Percentiles rank a stretch among this genome's conserved stretches.
Evolutionary conservation across 2,113 vertebrate genomes (phyloP).

Genomic region (Alaudala cheleensis): DNA sequence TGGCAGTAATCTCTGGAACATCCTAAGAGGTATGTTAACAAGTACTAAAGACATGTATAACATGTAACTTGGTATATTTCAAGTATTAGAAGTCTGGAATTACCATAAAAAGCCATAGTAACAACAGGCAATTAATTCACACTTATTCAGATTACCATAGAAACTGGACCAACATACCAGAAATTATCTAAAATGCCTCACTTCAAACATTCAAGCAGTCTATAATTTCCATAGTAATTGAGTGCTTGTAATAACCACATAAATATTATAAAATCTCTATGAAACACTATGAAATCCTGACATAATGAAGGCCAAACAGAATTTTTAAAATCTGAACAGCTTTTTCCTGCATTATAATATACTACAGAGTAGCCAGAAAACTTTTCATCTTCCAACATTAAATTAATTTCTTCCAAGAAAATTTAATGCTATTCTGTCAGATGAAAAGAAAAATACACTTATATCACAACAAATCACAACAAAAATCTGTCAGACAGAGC

Average conservation of each 20-base stretch:
- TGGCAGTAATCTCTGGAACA: background rate
- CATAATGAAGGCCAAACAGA: background rate
- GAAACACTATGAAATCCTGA: conserved; percentile 5
- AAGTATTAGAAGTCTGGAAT: conserved; percentile 9
- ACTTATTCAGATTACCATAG: conserved; percentile 59
- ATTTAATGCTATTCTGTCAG: background rate
- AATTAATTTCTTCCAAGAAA: background rate
- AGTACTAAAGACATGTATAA: background rate
- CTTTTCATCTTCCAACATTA: background rate
- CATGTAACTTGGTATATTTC: background rate
- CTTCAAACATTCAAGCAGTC: conserved; percentile 46
- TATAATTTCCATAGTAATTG: conserved; percentile 69
- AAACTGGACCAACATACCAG: conserved; percentile 53
- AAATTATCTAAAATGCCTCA: conserved; percentile 62
- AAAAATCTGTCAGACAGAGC: background rate
- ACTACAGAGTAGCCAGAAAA: background rate
- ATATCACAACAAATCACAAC: background rate
- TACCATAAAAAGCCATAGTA: conserved; percentile 41
- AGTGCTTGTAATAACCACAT: conserved; percentile 26
- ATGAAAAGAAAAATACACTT: background rate
- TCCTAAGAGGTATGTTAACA: background rate
- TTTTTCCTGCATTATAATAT: background rate
- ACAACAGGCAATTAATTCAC: conserved; percentile 56
- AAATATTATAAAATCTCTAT: conserved; percentile 33
- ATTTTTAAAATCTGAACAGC: background rate